Base-by-base conservation (phyloP, 2,888 invertebrate species). In the Eumacrocentrus americanus region DNA sequence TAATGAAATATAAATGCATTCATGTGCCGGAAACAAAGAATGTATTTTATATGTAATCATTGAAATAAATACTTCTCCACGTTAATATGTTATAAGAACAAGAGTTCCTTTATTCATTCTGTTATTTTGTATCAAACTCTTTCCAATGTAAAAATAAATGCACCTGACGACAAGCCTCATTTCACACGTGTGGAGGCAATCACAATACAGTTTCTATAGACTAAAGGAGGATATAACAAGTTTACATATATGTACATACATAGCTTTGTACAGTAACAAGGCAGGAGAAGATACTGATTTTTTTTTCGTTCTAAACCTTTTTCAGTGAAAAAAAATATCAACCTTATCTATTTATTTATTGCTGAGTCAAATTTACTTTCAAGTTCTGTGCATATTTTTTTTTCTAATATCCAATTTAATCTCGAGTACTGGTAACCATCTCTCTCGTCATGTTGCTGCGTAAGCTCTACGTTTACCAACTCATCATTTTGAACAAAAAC, bases 201-300 rank as follows among this genome's bases (percentile, higher is more conserved):
- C 66, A 64, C 67, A 66, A 67, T 64, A 63, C 60, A 37, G 55
- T 40, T 64, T 65, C 58, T 71, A 59, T 52, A 61, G 57, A 66
- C 53, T 62, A 52, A 40, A 40, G 50, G 61, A 63, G 60, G 53
- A 58, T 54, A 48, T 62, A 63, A 63, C 64, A 63, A 68, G 57
- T 63, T 67, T 60, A 61, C 60, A 65, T 63, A 61, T 60, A 64
- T 65, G 46, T 63, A 65, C 66, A 63, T 65, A 67, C 63, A 65
- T 63, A 67, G 64, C 62, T 63, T 62, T 54, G 61, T 64, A 38
- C n/a, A n/a, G 12, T 23, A 38, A 23, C 18, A 12, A 35, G 20
- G 37, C 38, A 35, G 20, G 20, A 20, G 14, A 22, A 37, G 2
- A 14, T 38, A 25, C 22, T 38, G n/a, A 16, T 25, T 48, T 12